phyloP scores from a whole-genome alignment of 2,797 vertebrate genomes.

The Anolis apletophallus region DNA sequence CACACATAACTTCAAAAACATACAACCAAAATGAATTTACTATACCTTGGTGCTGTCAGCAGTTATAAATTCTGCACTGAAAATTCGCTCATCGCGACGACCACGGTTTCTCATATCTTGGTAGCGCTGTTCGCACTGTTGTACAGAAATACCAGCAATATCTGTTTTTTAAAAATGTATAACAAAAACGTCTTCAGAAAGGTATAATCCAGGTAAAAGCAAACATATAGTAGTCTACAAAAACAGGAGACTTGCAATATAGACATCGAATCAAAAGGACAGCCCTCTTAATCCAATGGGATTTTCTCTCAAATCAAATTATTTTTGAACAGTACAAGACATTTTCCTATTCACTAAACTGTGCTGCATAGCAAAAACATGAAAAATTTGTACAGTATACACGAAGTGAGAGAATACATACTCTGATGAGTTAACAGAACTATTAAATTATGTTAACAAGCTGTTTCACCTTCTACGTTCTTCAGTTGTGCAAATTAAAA shows the following conservation, averaged over 20 bases:
- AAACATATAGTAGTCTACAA: background rate
- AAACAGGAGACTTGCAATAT: background rate
- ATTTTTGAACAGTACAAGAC: too few relatives aligned
- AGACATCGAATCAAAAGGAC: background rate
- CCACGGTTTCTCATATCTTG: constrained; percentile 88
- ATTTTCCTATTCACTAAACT: too few relatives aligned
- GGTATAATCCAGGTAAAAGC: background rate
- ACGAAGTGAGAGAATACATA: too few relatives aligned
- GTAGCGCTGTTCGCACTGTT: constrained; percentile 93
- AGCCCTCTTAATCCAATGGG: background rate
- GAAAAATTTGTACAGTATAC: too few relatives aligned
- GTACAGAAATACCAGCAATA: constrained; percentile 92
- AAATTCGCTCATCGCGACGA: constrained; percentile 84
- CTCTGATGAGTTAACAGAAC: too few relatives aligned
- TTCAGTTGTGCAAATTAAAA: too few relatives aligned
- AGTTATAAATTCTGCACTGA: constrained; percentile 92
- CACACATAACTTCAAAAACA: background rate
- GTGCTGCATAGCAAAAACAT: too few relatives aligned
- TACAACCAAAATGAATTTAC: background rate
- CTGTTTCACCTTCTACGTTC: too few relatives aligned
- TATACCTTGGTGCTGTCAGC: constrained; percentile 93
- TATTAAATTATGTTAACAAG: too few relatives aligned
- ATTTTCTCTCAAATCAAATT: too few relatives aligned
- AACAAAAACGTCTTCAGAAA: constrained; percentile 9
- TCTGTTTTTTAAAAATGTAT: constrained; percentile 74